Evolutionary conservation across 2,888 invertebrate genomes (phyloP), one percentile per base, ranked within the genome.

Genomic region (Drosophila limbata): DNA sequence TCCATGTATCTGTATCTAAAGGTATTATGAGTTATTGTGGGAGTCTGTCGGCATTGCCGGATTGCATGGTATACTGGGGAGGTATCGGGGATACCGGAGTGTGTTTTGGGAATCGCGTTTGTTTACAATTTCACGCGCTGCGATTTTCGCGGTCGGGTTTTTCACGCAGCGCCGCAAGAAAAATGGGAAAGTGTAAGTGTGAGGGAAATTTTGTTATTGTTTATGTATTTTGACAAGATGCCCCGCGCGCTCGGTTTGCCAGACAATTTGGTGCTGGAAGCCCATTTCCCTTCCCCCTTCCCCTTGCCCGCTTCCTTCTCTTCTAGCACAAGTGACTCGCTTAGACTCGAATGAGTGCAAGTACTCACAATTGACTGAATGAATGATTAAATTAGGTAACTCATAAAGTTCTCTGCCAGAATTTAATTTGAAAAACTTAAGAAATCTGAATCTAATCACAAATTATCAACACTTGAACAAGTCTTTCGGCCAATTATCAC

Each of bases 171-270:
- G 79, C 73, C 47, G 63, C 52, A 71, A 69, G 68, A 67, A 70
- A 74, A 80, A 74, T 81, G 68, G 69, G 61, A 79, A 81, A 84
- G 79, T 73, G 73, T 53, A 79, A 75, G 90, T 90, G 90, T 72
- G 70, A 85, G 79, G 79, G 75, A 87, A 80, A 84, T 81, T 72
- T 76, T 85, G 77, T 76, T 87, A 78, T 85, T 91, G 92, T 91
- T 91, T 91, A 92, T 86, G 78, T 91, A 91, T 91, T 91, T 91
- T 91, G 91, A 91, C 92, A 92, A 86, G 88, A 82, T 90, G 80
- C 80, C 63, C 77, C 66, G 80, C 77, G 72, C 51, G 51, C 74
- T 75, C 74, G 69, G 73, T 73, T 79, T 84, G 79, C 90, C 89
- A 88, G 87, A 90, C 90, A 88, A 77, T 64, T 80, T 76, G 88